Evolutionary conservation across 2,888 invertebrate species (phyloP).

Genomic region (Conomelus anceps): DNA sequence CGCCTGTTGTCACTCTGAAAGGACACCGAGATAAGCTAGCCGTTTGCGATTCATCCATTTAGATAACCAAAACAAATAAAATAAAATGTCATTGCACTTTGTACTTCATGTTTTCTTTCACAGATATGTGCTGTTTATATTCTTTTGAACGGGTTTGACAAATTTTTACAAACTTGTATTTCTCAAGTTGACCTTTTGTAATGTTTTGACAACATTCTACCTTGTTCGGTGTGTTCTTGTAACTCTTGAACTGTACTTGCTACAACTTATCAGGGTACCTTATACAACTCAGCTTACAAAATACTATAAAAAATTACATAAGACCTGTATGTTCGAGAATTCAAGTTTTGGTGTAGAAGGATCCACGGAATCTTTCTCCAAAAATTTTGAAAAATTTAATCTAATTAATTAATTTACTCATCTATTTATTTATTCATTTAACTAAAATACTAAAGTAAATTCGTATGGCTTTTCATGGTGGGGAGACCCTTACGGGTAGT

Average conservation of each 20-base stretch:
- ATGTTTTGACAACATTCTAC: not conserved
- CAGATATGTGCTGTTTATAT: not conserved
- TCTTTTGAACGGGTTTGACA: not conserved
- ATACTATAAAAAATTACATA: too few species aligned
- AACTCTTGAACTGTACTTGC: not conserved
- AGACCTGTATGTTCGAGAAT: too few species aligned
- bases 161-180: not conserved
- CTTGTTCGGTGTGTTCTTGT: not conserved
- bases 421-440: too few species aligned
- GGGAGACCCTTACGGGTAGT: too few species aligned
- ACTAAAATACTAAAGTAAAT: too few species aligned
- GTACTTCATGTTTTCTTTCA: not conserved
- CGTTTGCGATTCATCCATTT: not conserved
- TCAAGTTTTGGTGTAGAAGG: too few species aligned
- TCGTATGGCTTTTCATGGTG: too few species aligned
- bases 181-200: not conserved
- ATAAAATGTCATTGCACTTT: not conserved
- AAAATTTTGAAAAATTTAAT: too few species aligned
- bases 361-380: too few species aligned
- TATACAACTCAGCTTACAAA: too few species aligned
- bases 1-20: not conserved
- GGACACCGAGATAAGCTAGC: not conserved
- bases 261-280: too few species aligned
- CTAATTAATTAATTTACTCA: too few species aligned
- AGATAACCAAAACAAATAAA: not conserved